Conservation (phyloP, 1,140 invertebrate species). For the Drosophila mayri region DNA sequence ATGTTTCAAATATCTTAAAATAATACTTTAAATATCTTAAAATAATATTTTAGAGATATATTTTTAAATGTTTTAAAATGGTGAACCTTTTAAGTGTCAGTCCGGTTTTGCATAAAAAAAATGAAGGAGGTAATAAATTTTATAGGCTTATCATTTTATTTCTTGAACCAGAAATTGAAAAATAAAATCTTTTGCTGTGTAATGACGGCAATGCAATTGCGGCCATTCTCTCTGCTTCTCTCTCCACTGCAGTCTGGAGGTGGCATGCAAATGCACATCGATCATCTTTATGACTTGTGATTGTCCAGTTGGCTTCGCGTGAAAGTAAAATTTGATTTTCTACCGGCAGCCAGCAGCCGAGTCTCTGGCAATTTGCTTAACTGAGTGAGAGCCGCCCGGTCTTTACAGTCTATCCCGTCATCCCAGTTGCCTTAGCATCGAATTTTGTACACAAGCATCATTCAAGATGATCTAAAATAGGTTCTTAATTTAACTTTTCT, state of each 20-base stretch:
- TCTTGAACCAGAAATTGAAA: too few species aligned
- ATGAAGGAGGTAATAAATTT: neutral
- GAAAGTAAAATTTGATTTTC: constrained; percentile 80
- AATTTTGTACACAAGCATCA: neutral
- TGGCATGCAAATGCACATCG: constrained; percentile 80
- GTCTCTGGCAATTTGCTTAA: constrained; percentile 54
- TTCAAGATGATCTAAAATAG: neutral
- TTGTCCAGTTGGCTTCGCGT: constrained; percentile 68
- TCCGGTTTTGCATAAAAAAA: neutral
- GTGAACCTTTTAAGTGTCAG: neutral
- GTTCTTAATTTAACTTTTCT: neutral
- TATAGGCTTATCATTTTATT: neutral
- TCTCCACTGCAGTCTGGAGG: constrained; percentile 23
- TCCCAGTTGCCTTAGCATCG: constrained; percentile 7
- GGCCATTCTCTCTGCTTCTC: constrained; percentile 45
- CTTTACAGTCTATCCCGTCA: constrained; percentile 2
- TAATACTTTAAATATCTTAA: too few species aligned
- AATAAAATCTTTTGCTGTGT: constrained; percentile 5
- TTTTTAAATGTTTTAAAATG: neutral
- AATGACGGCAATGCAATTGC: constrained; percentile 49
- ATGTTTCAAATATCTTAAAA: too few species aligned
- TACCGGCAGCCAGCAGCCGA: constrained; percentile 39
- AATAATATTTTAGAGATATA: neutral
- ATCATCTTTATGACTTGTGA: constrained; percentile 73
- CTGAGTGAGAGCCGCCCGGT: constrained; percentile 52